phyloP scores from a whole-genome alignment of 1,140 invertebrate species.

The Drosophila insularis region DNA sequence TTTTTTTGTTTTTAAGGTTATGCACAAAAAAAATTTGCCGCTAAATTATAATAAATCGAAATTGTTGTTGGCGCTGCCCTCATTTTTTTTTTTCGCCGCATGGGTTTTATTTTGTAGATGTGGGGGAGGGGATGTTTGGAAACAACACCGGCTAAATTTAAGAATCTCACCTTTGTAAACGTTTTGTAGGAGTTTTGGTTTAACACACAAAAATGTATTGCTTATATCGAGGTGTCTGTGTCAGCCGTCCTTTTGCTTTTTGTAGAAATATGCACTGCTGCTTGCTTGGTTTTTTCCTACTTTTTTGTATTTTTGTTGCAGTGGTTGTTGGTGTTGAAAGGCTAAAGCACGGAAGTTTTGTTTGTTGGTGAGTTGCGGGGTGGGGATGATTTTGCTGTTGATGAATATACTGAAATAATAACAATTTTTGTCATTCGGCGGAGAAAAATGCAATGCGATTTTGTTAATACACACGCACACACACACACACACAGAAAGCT shows the following conservation, averaged over 20 bases:
- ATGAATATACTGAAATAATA: constrained; percentile 15
- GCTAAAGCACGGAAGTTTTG: constrained; percentile 20
- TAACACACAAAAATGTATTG: constrained; percentile 19
- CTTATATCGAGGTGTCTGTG: constrained; percentile 15
- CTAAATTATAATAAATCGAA: constrained; percentile 41
- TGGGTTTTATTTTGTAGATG: not conserved
- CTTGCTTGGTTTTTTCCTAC: not conserved
- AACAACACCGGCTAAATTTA: not conserved
- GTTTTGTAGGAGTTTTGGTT: not conserved
- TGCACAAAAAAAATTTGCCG: constrained; percentile 57
- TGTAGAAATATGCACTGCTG: constrained; percentile 35
- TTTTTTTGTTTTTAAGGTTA: constrained; percentile 62
- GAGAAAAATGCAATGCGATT: constrained; percentile 8
- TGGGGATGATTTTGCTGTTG: constrained; percentile 9
- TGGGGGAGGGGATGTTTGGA: not conserved
- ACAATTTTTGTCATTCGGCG: constrained; percentile 9
- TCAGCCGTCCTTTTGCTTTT: constrained; percentile 3
- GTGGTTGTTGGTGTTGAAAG: constrained; percentile 7
- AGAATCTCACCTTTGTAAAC: constrained; percentile 8
- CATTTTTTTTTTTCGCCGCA: constrained; percentile 1
- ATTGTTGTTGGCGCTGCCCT: constrained; percentile 6
- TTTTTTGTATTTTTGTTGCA: constrained; percentile 4
- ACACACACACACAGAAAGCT: constrained; percentile 39
- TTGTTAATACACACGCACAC: not conserved
- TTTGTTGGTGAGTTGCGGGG: constrained; percentile 12